Conservation (phyloP, 2,113 vertebrate species). For the Rhinopomastus cyanomelas region DNA sequence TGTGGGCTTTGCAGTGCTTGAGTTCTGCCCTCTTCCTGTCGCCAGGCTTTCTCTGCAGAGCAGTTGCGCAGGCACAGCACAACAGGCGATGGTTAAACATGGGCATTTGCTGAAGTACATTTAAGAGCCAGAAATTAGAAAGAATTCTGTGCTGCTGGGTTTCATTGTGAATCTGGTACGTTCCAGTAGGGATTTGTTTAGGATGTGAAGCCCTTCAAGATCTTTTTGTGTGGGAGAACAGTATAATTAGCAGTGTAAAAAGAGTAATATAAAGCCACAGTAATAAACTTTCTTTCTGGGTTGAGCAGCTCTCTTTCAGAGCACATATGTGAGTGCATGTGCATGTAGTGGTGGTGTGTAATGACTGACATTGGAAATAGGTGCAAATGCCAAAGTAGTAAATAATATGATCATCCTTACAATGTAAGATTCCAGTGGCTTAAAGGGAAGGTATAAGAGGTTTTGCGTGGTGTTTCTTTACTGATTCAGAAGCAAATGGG, state of each 20-base stretch:
- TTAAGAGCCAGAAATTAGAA: not conserved
- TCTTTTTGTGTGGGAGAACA: not conserved
- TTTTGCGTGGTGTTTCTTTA: not conserved
- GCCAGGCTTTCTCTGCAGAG: not conserved
- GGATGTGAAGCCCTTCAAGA: not conserved
- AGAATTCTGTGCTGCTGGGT: not conserved
- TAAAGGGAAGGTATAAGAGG: not conserved
- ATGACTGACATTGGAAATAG: too few relatives aligned
- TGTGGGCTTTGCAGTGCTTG: not conserved
- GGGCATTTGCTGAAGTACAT: not conserved
- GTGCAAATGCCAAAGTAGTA: too few relatives aligned
- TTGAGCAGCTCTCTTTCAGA: not conserved
- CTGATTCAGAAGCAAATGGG: not conserved
- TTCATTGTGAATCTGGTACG: not conserved
- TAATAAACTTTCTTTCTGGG: not conserved
- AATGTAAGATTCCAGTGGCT: not conserved
- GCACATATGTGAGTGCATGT: not conserved
- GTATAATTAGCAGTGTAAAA: not conserved
- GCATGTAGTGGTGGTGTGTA: too few relatives aligned
- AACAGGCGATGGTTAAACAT: not conserved
- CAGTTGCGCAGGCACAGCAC: not conserved
- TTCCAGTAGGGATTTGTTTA: not conserved
- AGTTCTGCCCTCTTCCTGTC: not conserved
- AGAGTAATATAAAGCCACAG: not conserved
- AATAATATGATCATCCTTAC: not conserved